Evolutionary conservation across 2,797 vertebrate species (phyloP).

Genomic region (Onychomys arenicola): DNA sequence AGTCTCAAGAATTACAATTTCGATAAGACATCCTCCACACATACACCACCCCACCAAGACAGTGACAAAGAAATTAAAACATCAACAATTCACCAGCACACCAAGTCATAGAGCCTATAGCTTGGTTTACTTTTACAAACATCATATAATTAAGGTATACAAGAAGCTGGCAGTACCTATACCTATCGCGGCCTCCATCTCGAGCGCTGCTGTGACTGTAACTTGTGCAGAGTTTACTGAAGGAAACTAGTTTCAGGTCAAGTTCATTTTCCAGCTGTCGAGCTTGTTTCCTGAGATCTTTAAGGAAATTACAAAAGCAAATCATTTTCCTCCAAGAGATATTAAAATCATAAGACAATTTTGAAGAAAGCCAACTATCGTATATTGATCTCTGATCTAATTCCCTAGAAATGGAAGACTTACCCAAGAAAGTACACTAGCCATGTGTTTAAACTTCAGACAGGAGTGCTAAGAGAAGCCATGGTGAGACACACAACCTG

Average conservation of each 20-base stretch:
- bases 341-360: constrained; percentile 47
- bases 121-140: constrained; percentile 47
- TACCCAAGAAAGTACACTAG: constrained; percentile 22
- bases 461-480: not conserved
- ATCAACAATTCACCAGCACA: constrained; percentile 11
- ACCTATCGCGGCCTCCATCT: constrained; percentile 96
- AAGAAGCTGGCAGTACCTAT: constrained; percentile 88
- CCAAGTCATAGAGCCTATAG: constrained; percentile 28
- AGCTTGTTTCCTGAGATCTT: constrained; percentile 98
- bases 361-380: constrained; percentile 57
- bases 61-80: constrained; percentile 35
- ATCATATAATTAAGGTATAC: constrained; percentile 60
- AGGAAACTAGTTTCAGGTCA: constrained; percentile 98
- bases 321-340: constrained; percentile 35
- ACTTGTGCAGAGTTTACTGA: constrained; percentile 99
- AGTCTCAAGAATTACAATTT: constrained; percentile 51
- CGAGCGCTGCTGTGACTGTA: constrained; percentile 92
- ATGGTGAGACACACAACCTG: not conserved
- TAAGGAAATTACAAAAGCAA: constrained; percentile 72
- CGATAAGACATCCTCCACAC: constrained; percentile 5
- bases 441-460: constrained; percentile 51
- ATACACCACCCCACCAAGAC: not conserved
- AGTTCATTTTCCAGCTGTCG: constrained; percentile 98
- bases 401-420: not conserved
- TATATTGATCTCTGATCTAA: not conserved